Percentiles rank a stretch among this genome's conserved stretches.
Conservation (phyloP, 2,113 vertebrate species). For the Macquaria ambigua region DNA sequence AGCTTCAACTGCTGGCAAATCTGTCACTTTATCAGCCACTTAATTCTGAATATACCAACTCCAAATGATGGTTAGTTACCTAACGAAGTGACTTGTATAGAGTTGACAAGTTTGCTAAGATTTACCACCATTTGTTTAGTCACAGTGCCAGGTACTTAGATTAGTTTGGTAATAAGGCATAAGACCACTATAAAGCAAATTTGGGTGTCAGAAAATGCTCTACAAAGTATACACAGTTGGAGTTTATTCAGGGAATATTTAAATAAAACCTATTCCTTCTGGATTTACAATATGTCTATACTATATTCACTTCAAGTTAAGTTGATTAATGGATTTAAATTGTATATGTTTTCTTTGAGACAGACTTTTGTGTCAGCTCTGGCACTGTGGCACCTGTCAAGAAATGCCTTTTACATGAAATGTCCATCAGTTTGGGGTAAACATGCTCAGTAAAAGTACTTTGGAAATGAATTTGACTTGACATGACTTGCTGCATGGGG, state of each 20-base stretch:
- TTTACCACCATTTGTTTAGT: slow-evolving; percentile 2
- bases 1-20: not conserved
- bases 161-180: slow-evolving; percentile 1
- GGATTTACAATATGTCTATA: not conserved
- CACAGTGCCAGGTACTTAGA: slow-evolving; percentile 53
- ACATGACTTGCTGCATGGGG: not conserved
- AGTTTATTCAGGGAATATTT: slow-evolving; percentile 3
- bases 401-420: not conserved
- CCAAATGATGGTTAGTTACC: not conserved
- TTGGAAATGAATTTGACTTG: not conserved
- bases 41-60: not conserved
- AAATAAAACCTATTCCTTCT: not conserved
- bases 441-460: not conserved
- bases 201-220: not conserved
- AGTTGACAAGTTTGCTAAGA: not conserved
- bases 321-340: not conserved
- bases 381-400: not conserved
- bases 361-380: not conserved
- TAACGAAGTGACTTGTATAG: not conserved
- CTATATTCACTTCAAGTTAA: not conserved
- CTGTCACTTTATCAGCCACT: not conserved
- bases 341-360: not conserved
- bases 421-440: not conserved
- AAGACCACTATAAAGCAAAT: not conserved
- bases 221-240: not conserved